These are phyloP conservation scores for Cephalopachus bancanus DNA, from an alignment of 2,797 vertebrate species.

Conservation along the genomic window DNA sequence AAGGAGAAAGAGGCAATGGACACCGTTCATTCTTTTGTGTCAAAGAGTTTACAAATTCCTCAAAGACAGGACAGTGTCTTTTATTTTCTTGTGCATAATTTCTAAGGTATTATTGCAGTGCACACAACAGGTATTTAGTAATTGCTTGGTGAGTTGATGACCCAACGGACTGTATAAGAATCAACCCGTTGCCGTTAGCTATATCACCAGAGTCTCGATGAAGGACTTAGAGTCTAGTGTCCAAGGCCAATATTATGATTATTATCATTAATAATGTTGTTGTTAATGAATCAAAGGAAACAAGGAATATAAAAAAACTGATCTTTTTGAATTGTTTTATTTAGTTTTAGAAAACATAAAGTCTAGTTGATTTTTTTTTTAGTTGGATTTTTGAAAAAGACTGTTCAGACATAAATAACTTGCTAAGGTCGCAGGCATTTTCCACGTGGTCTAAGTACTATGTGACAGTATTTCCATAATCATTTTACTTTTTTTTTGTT, in stretches of 20 bases:
- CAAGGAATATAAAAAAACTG: not conserved
- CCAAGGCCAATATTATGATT: not conserved
- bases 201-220: not conserved
- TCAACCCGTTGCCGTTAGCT: not conserved
- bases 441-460: not conserved
- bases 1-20: not conserved
- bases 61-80: not conserved
- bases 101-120: not conserved
- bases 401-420: not conserved
- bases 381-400: not conserved
- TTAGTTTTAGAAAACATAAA: not conserved
- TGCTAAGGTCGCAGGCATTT: constrained; percentile 1
- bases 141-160: not conserved
- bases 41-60: not conserved
- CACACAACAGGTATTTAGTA: not conserved
- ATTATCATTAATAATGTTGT: not conserved
- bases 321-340: not conserved
- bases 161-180: not conserved
- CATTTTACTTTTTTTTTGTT: not conserved
- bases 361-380: not conserved
- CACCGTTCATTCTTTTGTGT: not conserved
- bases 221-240: not conserved
- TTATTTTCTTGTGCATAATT: not conserved
- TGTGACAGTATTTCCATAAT: not conserved
- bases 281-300: constrained; percentile 6